Evolutionary conservation across 2,888 invertebrate species (phyloP), one percentile per base, ranked within the genome.

Genomic region (Cheilosia urbana): DNA sequence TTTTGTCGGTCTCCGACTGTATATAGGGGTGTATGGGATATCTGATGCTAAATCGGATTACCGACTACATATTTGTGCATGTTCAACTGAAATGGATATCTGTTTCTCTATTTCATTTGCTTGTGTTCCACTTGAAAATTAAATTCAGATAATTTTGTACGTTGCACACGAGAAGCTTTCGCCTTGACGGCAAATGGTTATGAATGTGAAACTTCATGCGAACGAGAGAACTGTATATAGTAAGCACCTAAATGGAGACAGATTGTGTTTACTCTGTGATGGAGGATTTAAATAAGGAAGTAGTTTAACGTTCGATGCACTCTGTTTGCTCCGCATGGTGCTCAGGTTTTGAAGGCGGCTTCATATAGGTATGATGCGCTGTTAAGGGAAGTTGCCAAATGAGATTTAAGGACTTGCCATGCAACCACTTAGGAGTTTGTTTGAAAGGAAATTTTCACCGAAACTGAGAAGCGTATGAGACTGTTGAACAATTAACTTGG

Each of bases 51-150:
- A 55, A 75, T 40, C 57, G 49, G 58, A 66, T 75, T 58, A 71
- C 30, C 21, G 27, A 34, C 47, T 34, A n/a, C 72, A 27, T 11
- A 30, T 69, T 30, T 66, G 66, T 58, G 66, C 77, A 77, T 53
- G 49, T 76, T 45, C 47, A 57, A 34, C 47, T 49, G 53, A 65
- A 76, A 60, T 49, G 42, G 34, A 53, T 53, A 71, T 30, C 69
- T 53, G 69, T 71, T 71, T 15, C 37, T 13, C 37, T 53, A 58
- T 58, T 73, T 73, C 66, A 65, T 73, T 60, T 73, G 79, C 81
- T 71, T 51, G 77, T 63, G 57, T 30, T 68, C 51, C 45, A 80
- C 80, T 78, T 69, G 71, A 78, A 78, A 78, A 71, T 80, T 75
- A 76, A 76, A 80, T 80, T 76, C 63, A 81, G 68, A 69, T 76